Percentiles rank a stretch among this genome's conserved stretches.
These are phyloP conservation scores for Felis catus DNA, from an alignment of 2,113 vertebrate genomes.

Conservation along the genomic window DNA sequence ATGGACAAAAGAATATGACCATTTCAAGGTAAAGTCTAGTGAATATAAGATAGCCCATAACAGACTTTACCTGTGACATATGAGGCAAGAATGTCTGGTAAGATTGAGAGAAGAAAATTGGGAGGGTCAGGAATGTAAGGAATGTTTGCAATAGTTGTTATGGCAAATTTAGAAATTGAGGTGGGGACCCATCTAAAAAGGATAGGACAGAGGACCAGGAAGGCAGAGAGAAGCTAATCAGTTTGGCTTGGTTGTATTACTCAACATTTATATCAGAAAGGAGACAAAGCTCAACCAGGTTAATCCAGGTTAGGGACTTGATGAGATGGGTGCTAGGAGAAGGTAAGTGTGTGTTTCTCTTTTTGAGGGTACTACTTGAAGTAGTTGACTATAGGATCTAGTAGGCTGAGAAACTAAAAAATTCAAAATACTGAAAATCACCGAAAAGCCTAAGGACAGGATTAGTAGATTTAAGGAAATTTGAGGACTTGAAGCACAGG, in stretches of 20 bases:
- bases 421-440: neutral
- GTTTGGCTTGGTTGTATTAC: neutral
- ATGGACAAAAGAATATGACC: neutral
- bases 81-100: neutral
- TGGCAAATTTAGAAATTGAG: neutral
- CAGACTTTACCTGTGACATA: neutral
- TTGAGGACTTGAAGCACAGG: neutral
- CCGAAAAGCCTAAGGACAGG: neutral
- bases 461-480: neutral
- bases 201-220: neutral
- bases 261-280: neutral
- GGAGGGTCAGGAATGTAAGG: neutral
- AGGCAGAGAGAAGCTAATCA: neutral
- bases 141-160: neutral
- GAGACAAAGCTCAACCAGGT: neutral
- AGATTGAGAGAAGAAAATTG: neutral
- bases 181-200: neutral
- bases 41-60: neutral
- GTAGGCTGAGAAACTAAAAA: neutral
- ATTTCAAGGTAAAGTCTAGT: neutral
- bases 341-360: neutral
- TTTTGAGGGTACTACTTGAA: neutral
- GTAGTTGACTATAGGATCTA: neutral
- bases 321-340: neutral
- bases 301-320: neutral